Conservation (phyloP, 1,140 invertebrate species). For the Atta texana region DNA sequence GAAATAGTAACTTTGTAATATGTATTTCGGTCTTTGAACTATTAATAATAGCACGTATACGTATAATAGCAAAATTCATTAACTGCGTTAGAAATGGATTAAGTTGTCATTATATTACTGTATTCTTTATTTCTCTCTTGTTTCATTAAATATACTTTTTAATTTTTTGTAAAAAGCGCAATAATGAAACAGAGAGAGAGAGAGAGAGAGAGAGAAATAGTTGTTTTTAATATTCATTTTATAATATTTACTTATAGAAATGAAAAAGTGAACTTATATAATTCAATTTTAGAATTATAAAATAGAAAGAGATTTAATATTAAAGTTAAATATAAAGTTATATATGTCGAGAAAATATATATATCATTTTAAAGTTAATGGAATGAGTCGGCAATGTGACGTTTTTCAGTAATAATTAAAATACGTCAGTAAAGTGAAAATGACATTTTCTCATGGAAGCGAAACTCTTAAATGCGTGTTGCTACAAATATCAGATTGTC, state of each 20-base stretch:
- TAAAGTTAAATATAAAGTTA: background rate
- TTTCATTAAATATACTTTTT: background rate
- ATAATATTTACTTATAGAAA: slow-evolving; percentile 14
- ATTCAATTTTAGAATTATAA: background rate
- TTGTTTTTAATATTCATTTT: background rate
- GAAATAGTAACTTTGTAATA: slow-evolving; percentile 55
- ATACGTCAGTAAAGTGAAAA: background rate
- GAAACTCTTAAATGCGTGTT: slow-evolving; percentile 50
- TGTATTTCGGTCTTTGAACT: slow-evolving; percentile 37
- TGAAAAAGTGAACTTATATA: background rate
- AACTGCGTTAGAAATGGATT: slow-evolving; percentile 30
- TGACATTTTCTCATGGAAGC: slow-evolving; percentile 14
- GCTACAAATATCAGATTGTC: slow-evolving; percentile 35
- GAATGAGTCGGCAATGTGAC: background rate
- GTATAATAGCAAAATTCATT: background rate
- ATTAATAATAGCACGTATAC: slow-evolving; percentile 37
- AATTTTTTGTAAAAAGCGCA: no score
- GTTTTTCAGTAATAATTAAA: slow-evolving; percentile 29
- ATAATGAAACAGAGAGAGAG: background rate
- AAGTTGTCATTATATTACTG: background rate
- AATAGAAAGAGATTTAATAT: background rate
- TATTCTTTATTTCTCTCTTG: background rate
- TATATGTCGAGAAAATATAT: background rate
- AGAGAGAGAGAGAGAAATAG: background rate
- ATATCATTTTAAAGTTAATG: background rate